Base-by-base conservation (phyloP, 2,113 vertebrate genomes). In the Leptocoma aspasia region DNA sequence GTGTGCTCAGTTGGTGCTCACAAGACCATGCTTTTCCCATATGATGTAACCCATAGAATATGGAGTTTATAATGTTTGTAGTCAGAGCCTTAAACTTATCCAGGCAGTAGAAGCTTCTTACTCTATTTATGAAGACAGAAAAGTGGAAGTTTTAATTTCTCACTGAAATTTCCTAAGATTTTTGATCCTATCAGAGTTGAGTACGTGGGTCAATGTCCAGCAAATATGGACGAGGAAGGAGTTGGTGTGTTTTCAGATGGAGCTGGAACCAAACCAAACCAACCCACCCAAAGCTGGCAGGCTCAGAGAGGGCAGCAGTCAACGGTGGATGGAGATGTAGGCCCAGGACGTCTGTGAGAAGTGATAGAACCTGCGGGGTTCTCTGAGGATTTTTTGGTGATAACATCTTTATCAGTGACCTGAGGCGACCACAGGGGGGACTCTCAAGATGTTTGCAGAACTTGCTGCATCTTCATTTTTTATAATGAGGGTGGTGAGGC, bases 401-500 rank as follows among this genome's bases (percentile, higher is more conserved):
- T 41, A 4, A 22, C 2, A 15, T 2, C 65, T 59, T n/a, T 28
- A 26, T n/a, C 15, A 37, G 2, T 21, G 35, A 22, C 15, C 17
- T 39, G 35, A 64, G 23, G 39, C 13, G 26, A 63, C 31, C 18
- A 13, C 7, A 3, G 27, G 8, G 1, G 41, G 10, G 5, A 2
- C 6, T 39, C 19, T 35, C 35, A 76, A 13, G 1, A 7, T 0
- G 1, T 50, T 64, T 59, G 23, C 13, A 66, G 39, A n/a, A 23
- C 13, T 45, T 47, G 7, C 11, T 60, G 61, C 9, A 41, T 26
- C 33, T 22, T 18, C 1, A 0, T 18, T 24, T 59, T 44, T 65
- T 45, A 11, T 8, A 5, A 33, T 24, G 28, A 33, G 10, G 6
- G 6, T 28, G 22, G 1, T 0, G 3, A 73, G 10, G 18, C 17